A percentile compares a stretch with the other conserved stretches of the same genome.
Evolutionary conservation across 2,797 vertebrate species (phyloP).

Genomic region (Sebastes jordani): DNA sequence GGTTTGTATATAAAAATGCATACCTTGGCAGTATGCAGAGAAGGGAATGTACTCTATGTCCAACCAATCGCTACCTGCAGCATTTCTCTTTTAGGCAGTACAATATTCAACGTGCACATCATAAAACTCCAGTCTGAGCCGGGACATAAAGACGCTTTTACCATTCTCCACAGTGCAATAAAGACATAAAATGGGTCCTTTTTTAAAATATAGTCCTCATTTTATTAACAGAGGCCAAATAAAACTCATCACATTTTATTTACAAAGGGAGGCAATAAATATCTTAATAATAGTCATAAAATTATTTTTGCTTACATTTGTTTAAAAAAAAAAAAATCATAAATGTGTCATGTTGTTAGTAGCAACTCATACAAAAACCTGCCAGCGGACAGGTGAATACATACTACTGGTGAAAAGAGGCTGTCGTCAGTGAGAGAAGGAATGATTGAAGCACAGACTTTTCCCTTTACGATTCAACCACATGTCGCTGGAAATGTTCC

Average conservation of each 20-base stretch:
- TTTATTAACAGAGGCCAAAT: slow-evolving; percentile 90
- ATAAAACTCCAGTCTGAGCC: neutral
- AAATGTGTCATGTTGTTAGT: slow-evolving; percentile 88
- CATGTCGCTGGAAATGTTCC: slow-evolving; percentile 13
- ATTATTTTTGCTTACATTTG: slow-evolving; percentile 88
- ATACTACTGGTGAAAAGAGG: slow-evolving; percentile 68
- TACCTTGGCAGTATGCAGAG: slow-evolving; percentile 75
- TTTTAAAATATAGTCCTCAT: slow-evolving; percentile 88
- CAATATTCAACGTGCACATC: slow-evolving; percentile 19
- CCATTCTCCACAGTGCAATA: slow-evolving; percentile 22
- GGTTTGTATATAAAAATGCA: slow-evolving; percentile 79
- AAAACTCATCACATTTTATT: slow-evolving; percentile 88
- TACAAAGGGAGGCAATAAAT: slow-evolving; percentile 90
- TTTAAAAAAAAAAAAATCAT: slow-evolving; percentile 76
- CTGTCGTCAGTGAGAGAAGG: slow-evolving; percentile 41
- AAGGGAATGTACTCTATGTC: slow-evolving; percentile 75
- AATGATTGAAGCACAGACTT: slow-evolving; percentile 38
- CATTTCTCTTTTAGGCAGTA: slow-evolving; percentile 48
- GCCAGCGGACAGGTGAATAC: slow-evolving; percentile 70
- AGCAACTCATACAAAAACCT: slow-evolving; percentile 80
- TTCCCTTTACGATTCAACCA: slow-evolving; percentile 30
- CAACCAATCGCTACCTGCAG: slow-evolving; percentile 59
- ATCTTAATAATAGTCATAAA: slow-evolving; percentile 91
- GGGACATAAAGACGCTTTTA: neutral
- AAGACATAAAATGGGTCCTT: slow-evolving; percentile 54